Evolutionary conservation across 2,888 invertebrate genomes (phyloP).

Genomic region (Autographa pulchrina): DNA sequence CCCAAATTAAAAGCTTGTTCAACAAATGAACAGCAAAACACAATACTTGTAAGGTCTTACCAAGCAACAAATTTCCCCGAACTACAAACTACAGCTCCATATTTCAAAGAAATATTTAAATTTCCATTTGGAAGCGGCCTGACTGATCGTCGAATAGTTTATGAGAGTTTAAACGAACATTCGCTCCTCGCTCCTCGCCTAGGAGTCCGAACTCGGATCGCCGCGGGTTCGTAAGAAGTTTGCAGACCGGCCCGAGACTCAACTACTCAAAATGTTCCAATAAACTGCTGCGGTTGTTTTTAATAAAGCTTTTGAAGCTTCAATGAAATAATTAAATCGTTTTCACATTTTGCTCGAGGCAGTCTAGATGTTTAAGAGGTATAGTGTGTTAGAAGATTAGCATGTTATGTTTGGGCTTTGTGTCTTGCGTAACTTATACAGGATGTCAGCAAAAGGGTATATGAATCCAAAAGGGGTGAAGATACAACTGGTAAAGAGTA

Average conservation of each 20-base stretch:
- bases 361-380: background rate
- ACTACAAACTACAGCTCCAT: slow-evolving; percentile 9
- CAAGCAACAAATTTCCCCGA: background rate
- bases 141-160: slow-evolving; percentile 53
- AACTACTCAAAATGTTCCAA: background rate
- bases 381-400: background rate
- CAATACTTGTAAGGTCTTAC: background rate
- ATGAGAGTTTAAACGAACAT: slow-evolving; percentile 44
- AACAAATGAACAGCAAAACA: background rate
- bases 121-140: slow-evolving; percentile 22
- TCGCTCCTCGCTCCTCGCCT: slow-evolving; percentile 3
- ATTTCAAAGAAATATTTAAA: slow-evolving; percentile 36
- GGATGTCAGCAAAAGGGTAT: too few relatives aligned
- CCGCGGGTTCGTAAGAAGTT: slow-evolving; percentile 40
- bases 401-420: too few relatives aligned
- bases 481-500: too few relatives aligned
- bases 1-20: background rate
- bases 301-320: slow-evolving; percentile 1
- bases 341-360: background rate
- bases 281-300: slow-evolving; percentile 2
- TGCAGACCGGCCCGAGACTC: slow-evolving; percentile 27
- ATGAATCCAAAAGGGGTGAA: too few relatives aligned
- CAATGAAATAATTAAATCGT: background rate
- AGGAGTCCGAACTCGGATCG: slow-evolving; percentile 26
- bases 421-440: too few relatives aligned